These are phyloP conservation scores for Toxotes jaculatrix DNA, from an alignment of 2,113 vertebrate genomes.

Conservation along the genomic window DNA sequence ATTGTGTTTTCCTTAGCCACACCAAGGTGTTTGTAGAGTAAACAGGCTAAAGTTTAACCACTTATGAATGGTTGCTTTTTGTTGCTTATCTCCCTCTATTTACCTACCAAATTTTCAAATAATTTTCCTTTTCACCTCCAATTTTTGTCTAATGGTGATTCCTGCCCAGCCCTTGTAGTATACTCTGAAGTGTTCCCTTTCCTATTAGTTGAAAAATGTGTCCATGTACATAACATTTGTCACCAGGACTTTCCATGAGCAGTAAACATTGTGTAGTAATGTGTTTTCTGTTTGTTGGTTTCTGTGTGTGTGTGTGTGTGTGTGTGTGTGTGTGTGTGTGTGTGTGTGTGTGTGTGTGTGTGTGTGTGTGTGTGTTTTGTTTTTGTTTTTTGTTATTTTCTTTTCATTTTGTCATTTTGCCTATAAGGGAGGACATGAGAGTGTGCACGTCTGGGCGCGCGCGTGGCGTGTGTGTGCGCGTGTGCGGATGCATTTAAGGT, in stretches of 20 bases:
- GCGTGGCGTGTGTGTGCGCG: background rate
- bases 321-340: no score
- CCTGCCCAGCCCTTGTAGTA: no score
- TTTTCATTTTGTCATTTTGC: background rate
- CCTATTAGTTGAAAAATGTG: no score
- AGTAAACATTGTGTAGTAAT: no score
- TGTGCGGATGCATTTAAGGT: background rate
- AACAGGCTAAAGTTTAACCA: background rate
- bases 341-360: slow-evolving; percentile 1
- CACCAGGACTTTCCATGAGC: no score
- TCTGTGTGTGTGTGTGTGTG: background rate
- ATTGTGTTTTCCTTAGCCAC: background rate
- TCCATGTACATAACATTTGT: no score
- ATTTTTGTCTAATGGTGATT: background rate
- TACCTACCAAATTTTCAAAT: background rate
- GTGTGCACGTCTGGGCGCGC: background rate
- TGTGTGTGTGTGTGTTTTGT: background rate
- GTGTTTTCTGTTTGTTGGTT: no score
- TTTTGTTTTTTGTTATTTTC: background rate
- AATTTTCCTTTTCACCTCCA: background rate
- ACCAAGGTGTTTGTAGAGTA: background rate
- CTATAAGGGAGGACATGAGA: background rate
- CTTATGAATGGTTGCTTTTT: background rate
- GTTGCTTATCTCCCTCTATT: background rate
- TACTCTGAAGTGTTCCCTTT: background rate